Evolutionary conservation across 2,888 invertebrate species (phyloP), one percentile per base, ranked within the genome.

Genomic region (Sarcophaga subvicina): DNA sequence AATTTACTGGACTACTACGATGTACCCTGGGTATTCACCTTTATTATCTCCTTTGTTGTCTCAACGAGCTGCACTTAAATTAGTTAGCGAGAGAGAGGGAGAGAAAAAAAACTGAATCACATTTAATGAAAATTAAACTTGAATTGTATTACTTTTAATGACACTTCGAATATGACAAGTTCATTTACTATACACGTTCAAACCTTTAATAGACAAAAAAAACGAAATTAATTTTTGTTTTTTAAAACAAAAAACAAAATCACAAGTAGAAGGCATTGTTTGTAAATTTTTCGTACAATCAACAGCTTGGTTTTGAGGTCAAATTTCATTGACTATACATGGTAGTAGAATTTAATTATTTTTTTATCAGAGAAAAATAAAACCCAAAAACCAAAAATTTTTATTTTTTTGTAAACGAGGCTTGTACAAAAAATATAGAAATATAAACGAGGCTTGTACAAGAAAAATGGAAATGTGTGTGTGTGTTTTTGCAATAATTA

Each of bases 101-200:
- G 4, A 54, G 8, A 49, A 70, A 37, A 49, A 49, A 49, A 8
- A 25, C 59, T 59, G 17, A 59, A 37, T 37, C 59, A 49, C 12
- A 20, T 63, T 76, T 81, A 25, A 27, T 66, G 27, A 80, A 62
- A 72, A 62, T 12, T 73, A 37, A 78, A 75, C 77, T 78, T 78
- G 81, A 85, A 80, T 81, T 76, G 14, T 14, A 37, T 60, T 37
- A 10, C 2, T 37, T 37, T 62, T 73, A 79, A 80, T 85, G 62
- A 27, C 17, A 85, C 73, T 85, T 81, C 45, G 67, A 73, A 82
- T 45, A 66, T 64, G 72, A 77, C 80, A 78, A 78, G 72, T 78
- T 81, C 63, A 75, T 54, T 81, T 70, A n/a, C 64, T 70, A 64
- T 70, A 75, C 71, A 63, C 70, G 59, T 67, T 64, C 63, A 45